Evolutionary conservation across 2,797 vertebrate species (phyloP).

Genomic region (Sylvia borin): DNA sequence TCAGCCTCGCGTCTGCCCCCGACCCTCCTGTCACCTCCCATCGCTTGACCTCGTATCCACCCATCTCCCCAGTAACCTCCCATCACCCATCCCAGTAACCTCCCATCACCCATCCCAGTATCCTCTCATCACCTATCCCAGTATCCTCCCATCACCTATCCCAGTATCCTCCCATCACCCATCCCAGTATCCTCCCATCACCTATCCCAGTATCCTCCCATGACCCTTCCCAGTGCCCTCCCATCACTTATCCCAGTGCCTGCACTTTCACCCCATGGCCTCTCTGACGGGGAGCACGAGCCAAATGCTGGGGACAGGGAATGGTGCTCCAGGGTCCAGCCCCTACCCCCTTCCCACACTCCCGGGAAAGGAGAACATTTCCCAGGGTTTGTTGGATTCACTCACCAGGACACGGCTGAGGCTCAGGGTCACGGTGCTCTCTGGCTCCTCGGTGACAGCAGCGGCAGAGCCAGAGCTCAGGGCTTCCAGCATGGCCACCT

Average conservation of each 20-base stretch:
- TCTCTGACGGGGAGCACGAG: neutral
- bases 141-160: neutral
- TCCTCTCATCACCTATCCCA: neutral
- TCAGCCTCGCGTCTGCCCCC: slow-evolving; percentile 4
- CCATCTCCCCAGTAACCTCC: neutral
- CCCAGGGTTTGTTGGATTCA: fast-evolving
- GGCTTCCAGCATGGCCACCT: neutral
- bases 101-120: neutral
- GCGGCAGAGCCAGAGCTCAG: neutral
- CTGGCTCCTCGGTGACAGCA: neutral
- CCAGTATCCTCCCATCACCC: neutral
- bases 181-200: neutral
- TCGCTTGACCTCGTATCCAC: neutral
- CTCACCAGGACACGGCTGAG: neutral
- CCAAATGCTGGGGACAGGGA: neutral
- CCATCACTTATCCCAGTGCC: neutral
- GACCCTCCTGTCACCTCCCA: neutral
- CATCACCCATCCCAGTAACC: neutral
- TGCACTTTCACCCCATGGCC: neutral
- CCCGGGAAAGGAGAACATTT: neutral
- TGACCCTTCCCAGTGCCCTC: neutral
- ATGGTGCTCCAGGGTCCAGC: neutral
- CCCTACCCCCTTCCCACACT: fast-evolving
- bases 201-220: neutral
- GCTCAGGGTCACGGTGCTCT: neutral